These are phyloP conservation scores for Dicycla oo DNA, from an alignment of 2,888 invertebrate species.

Conservation along the genomic window DNA sequence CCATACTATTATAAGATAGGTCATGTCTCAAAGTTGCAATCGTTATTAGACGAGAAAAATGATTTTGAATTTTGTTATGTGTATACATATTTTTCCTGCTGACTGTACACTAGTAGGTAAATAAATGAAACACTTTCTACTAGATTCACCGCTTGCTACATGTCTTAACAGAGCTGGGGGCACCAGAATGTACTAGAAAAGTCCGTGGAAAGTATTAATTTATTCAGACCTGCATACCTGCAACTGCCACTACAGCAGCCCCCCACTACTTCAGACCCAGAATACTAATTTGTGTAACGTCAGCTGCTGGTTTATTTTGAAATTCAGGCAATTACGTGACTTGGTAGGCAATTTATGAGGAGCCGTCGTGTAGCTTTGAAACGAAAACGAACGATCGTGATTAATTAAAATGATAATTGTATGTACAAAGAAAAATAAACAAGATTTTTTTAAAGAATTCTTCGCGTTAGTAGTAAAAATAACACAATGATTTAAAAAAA, in stretches of 20 bases:
- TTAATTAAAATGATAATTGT: neutral
- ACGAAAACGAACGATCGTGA: neutral
- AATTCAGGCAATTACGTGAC: conserved; percentile 36
- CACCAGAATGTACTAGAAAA: conserved; percentile 30
- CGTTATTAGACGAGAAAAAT: no score
- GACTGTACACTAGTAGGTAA: neutral
- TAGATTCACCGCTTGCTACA: neutral
- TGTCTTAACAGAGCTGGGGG: conserved; percentile 7
- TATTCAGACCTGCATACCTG: conserved; percentile 59
- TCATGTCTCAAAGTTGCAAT: no score
- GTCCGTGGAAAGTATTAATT: conserved; percentile 58
- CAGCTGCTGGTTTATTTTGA: conserved; percentile 54
- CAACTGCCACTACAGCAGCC: conserved; percentile 17
- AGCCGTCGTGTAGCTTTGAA: neutral
- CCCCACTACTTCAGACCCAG: conserved; percentile 18
- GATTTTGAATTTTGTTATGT: no score
- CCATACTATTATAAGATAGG: no score
- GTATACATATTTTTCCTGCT: no score
- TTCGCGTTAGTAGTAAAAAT: neutral
- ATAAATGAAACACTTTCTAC: conserved; percentile 14
- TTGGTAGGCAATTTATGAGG: conserved; percentile 3
- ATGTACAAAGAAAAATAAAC: neutral
- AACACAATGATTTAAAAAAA: no score
- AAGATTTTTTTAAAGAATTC: no score
- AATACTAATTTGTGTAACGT: conserved; percentile 56